Evolutionary conservation across 1,140 invertebrate species (phyloP).

Genomic region (Fopius arisanus): DNA sequence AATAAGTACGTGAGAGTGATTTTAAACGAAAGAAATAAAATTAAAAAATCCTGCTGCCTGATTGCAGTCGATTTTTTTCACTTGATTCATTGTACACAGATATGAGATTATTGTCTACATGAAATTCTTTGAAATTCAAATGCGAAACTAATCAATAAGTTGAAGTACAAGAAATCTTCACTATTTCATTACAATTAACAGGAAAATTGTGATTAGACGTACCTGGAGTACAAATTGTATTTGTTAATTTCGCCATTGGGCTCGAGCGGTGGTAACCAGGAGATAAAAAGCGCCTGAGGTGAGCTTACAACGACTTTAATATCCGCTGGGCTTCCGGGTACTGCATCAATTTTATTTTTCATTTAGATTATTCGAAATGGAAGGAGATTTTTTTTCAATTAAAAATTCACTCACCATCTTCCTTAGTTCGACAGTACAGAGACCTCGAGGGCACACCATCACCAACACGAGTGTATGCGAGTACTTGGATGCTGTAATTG

Average conservation of each 20-base stretch:
- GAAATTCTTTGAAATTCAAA: too few species aligned
- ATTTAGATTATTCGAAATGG: conserved; percentile 11
- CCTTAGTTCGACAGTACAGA: conserved; percentile 80
- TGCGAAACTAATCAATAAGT: too few species aligned
- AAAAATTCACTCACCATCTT: conserved; percentile 73
- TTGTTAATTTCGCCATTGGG: conserved; percentile 83
- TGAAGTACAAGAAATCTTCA: conserved; percentile 2
- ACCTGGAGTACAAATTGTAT: conserved; percentile 80
- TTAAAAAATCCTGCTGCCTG: too few species aligned
- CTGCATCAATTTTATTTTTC: conserved; percentile 59
- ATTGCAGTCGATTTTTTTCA: too few species aligned
- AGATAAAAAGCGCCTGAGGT: conserved; percentile 77
- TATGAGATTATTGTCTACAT: too few species aligned
- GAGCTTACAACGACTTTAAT: conserved; percentile 84
- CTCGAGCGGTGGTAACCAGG: conserved; percentile 79
- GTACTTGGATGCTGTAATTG: conserved; percentile 86
- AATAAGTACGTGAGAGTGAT: too few species aligned
- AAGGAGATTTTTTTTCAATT: conserved; percentile 18
- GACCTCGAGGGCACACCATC: conserved; percentile 77
- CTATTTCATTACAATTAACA: background rate
- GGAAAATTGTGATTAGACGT: conserved; percentile 26
- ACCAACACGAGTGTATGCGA: conserved; percentile 83
- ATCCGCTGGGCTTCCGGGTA: conserved; percentile 80
- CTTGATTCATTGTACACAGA: too few species aligned
- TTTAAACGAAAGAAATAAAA: too few species aligned